phyloP scores from a whole-genome alignment of 2,113 vertebrate genomes.

The Suncus etruscus region DNA sequence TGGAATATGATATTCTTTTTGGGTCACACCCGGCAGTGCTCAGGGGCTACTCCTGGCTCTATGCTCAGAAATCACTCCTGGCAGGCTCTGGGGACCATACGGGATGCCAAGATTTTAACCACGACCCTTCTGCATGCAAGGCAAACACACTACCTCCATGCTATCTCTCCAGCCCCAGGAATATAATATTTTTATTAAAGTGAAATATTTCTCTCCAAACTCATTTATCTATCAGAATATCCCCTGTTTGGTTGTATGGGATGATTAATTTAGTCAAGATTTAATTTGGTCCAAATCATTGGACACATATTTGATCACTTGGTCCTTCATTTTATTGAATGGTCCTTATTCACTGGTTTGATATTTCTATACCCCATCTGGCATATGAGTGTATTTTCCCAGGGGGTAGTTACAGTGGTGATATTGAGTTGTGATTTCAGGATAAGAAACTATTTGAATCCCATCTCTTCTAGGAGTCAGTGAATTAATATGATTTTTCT shows the following conservation, averaged over 20 bases:
- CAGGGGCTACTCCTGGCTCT: too few species aligned
- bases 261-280: neutral
- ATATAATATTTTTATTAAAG: slow-evolving; percentile 10
- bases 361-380: neutral
- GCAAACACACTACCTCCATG: too few species aligned
- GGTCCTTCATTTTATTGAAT: neutral
- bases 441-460: slow-evolving; percentile 19
- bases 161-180: neutral
- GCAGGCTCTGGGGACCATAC: too few species aligned
- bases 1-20: neutral
- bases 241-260: neutral
- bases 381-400: neutral
- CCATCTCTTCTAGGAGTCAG: neutral
- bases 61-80: too few species aligned
- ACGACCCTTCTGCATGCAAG: too few species aligned
- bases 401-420: neutral
- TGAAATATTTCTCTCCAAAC: slow-evolving; percentile 17
- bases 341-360: neutral
- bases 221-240: slow-evolving; percentile 29
- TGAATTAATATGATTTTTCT: neutral
- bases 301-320: neutral
- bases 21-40: too few species aligned
- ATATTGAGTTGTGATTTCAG: neutral
- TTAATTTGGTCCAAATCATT: neutral
- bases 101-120: too few species aligned